Evolutionary conservation across 2,797 vertebrate species (phyloP), one percentile per base, ranked within the genome.

Genomic region (Rallus crepitans): DNA sequence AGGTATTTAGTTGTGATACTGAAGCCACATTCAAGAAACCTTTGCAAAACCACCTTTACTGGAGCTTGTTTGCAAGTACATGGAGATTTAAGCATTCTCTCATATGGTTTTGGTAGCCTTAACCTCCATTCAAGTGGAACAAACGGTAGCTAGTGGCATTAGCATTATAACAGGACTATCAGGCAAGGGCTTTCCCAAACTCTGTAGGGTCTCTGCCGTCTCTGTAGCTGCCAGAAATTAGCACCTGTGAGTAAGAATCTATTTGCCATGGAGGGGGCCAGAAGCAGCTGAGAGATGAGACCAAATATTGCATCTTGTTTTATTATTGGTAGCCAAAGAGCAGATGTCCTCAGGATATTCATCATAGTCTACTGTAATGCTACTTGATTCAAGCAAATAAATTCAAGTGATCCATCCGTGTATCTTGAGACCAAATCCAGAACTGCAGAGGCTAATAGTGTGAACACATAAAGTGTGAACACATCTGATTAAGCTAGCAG

Each of bases 391-490:
- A 19, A 9, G 13, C 3, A 39, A 76, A 79, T 75, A 31, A 79
- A 61, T 4, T 33, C 12, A 14, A 2, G 21, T 23, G 37, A 66
- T 4, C 3, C 27, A 66, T 13, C 15, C 10, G 8, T 39, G n/a
- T 57, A 40, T 33, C 37, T 48, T 57, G 19, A 70, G 16, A 24
- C 8, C 27, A 24, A 15, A 28, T 42, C 27, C 31, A 72, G 50
- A 21, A 28, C 6, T 13, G 17, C 16, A 33, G 23, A 73, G 28
- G 31, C 48, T 60, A 48, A 35, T 2, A 48, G 31, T n/a, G n/a
- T n/a, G n/a, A n/a, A n/a, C n/a, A n/a, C n/a, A n/a, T n/a, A 73
- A 64, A 57, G 9, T 2, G 0, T 3, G 37, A 65, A 42, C 0
- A 1, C 31, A 45, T 27, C 50, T 56, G 15, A 21, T 55, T 39